These are phyloP conservation scores for Mechanitis mazaeus DNA, from an alignment of 2,888 invertebrate genomes.

Conservation along the genomic window DNA sequence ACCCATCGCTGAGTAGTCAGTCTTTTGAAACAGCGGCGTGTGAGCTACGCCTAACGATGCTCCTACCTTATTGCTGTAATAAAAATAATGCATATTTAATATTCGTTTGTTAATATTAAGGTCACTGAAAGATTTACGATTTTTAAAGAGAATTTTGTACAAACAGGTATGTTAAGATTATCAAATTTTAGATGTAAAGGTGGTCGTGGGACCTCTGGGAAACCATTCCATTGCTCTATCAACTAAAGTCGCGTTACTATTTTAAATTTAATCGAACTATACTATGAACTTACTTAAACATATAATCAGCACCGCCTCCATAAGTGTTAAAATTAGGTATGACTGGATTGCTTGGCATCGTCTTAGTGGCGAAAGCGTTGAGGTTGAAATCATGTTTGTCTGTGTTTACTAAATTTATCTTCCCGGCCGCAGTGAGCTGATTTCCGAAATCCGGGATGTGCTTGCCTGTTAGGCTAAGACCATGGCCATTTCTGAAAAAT, in stretches of 20 bases:
- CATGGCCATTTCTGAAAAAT: conserved; percentile 38
- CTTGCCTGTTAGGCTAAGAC: conserved; percentile 35
- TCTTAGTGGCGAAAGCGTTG: conserved; percentile 41
- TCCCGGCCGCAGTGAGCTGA: conserved; percentile 43
- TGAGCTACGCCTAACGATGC: conserved; percentile 37
- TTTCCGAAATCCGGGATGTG: conserved; percentile 39
- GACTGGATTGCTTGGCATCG: conserved; percentile 34
- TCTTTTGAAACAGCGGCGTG: conserved; percentile 37
- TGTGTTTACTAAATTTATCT: conserved; percentile 39
- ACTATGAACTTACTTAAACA: conserved; percentile 37
- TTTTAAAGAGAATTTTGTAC: too few species aligned
- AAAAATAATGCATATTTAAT: conserved; percentile 1
- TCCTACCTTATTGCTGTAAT: conserved; percentile 39
- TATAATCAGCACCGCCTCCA: conserved; percentile 41
- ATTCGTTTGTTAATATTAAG: background rate
- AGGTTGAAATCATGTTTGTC: conserved; percentile 39
- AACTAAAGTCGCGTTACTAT: too few species aligned
- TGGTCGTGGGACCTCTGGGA: too few species aligned
- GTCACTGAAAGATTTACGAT: too few species aligned
- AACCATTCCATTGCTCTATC: too few species aligned
- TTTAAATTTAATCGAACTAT: background rate
- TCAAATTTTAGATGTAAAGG: too few species aligned
- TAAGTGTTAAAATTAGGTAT: conserved; percentile 39
- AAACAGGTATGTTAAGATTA: too few species aligned
- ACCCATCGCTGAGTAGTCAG: conserved; percentile 40